Base-by-base conservation (phyloP, 2,797 vertebrate genomes). In the Halcyon smyrnensis region DNA sequence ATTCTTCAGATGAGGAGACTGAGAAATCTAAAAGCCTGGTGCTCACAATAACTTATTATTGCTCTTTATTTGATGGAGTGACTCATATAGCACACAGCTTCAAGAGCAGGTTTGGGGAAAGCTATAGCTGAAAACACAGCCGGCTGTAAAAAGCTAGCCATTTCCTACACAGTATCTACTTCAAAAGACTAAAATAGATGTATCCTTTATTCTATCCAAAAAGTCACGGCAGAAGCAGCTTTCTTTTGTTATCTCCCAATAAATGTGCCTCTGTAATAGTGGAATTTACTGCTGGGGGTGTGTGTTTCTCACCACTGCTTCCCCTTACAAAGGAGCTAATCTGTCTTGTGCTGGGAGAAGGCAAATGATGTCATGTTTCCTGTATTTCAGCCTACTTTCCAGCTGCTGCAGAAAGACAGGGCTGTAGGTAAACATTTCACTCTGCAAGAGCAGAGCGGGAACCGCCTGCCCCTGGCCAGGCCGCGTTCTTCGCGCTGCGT, bases 231-330 rank as follows among this genome's bases (percentile, higher is more conserved):
- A 95, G 96, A 96, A 91, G 95, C 94, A 97, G 92, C 94, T 96
- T 95, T 96, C 91, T 95, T 94, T 95, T 97, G 95, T 95, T 95
- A 96, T 97, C 90, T 97, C 84, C 95, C 90, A 95, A 95, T 95
- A 96, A 97, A 95, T 59, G 94, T 95, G 95, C 95, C 94, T 94
- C 88, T 83, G 50, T 95, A 95, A 95, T 85, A 95, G 94, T 81
- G 92, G 94, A 92, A 96, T 97, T 97, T 95, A 97, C 94, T 97
- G 94, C 96, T 91, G 93, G 94, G 92, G 84, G 88, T 90, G 93
- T 92, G 86, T 51, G 81, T 96, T 97, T 95, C 96, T 97, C 94
- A 95, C 93, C 36, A 25, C 81, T 68, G 94, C 88, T 97, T 97
- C 92, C 94, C 94, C 81, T 96, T 62, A 91, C 94, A 94, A 96